Evolutionary conservation across 2,113 vertebrate genomes (phyloP), one percentile per base, ranked within the genome.

Genomic region (Opisthocomus hoazin): DNA sequence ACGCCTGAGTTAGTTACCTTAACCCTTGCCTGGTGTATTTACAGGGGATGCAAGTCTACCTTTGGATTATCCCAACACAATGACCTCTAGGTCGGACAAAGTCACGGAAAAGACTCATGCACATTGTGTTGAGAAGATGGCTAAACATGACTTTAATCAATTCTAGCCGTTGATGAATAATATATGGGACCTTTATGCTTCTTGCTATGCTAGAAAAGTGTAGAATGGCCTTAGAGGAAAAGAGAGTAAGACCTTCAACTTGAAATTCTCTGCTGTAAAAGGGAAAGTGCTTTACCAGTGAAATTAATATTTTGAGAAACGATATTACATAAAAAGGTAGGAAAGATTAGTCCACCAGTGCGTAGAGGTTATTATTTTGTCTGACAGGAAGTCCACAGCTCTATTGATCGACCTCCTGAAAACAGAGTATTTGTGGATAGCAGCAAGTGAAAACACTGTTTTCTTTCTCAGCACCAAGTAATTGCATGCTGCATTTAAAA

Each of bases 241-340:
- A 86, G 60, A 70, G 45, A 91, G 0, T 46, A 87, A 86, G 64
- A 86, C 46, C 71, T 94, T 86, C 71, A 75, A 65, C 45, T 37
- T 88, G 65, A 93, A 95, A 95, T 87, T 90, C 77, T 91, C 83
- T 89, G 74, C 71, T 89, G n/a, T 84, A 91, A 89, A 77, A 93
- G 45, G 30, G 41, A 66, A 79, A 95, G 50, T 91, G 90, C 70
- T 94, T 93, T 93, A 94, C 71, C 64, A 84, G 82, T 89, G 93
- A 96, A 96, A 95, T 83, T 79, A 96, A 8, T 95, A 93, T 93
- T 90, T 92, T 92, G 84, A 93, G 89, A 89, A 96, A 93, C 0
- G 17, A 9, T 85, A 76, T 71, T 87, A 84, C 39, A 89, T 78
- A 48, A 92, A 96, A 93, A 89, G 13, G n/a, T 87, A 95, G 63